Evolutionary conservation across 2,797 vertebrate genomes (phyloP).

Genomic region (Halcyon smyrnensis): DNA sequence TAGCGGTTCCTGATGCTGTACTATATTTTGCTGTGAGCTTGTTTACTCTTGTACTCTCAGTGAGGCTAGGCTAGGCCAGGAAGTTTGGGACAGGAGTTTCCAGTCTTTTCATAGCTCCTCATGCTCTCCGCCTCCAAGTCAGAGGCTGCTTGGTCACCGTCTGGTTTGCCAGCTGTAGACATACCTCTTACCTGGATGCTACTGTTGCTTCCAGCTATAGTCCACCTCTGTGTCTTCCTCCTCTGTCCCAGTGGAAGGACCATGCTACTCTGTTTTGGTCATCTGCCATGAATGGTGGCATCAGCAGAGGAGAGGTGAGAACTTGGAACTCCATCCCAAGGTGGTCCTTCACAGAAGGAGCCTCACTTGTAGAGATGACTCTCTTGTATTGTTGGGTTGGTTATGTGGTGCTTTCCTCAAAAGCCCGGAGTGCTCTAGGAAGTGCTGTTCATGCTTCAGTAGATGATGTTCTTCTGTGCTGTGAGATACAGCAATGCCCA

Average conservation of each 20-base stretch:
- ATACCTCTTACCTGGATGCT: not conserved
- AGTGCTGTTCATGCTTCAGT: not conserved
- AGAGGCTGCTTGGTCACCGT: not conserved
- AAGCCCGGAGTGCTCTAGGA: not conserved
- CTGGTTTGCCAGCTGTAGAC: not conserved
- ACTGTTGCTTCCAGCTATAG: not conserved
- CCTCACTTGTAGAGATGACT: not conserved
- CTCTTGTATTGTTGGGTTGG: not conserved
- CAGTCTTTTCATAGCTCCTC: not conserved
- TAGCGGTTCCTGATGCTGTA: rapidly evolving
- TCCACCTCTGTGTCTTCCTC: not conserved
- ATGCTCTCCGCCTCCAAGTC: not conserved
- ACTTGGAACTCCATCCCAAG: not conserved
- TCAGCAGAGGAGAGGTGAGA: not conserved
- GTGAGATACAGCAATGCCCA: not conserved
- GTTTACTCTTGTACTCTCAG: not conserved
- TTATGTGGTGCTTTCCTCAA: not conserved
- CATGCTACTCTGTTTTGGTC: not conserved
- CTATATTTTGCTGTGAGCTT: not conserved
- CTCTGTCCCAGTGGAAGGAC: not conserved
- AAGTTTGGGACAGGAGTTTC: not conserved
- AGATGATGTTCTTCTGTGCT: not conserved
- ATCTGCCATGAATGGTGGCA: not conserved
- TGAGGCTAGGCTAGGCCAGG: not conserved
- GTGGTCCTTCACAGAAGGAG: not conserved